Evolutionary conservation across 2,113 vertebrate genomes (phyloP), one percentile per base, ranked within the genome.

Genomic region (Heptranchias perlo): DNA sequence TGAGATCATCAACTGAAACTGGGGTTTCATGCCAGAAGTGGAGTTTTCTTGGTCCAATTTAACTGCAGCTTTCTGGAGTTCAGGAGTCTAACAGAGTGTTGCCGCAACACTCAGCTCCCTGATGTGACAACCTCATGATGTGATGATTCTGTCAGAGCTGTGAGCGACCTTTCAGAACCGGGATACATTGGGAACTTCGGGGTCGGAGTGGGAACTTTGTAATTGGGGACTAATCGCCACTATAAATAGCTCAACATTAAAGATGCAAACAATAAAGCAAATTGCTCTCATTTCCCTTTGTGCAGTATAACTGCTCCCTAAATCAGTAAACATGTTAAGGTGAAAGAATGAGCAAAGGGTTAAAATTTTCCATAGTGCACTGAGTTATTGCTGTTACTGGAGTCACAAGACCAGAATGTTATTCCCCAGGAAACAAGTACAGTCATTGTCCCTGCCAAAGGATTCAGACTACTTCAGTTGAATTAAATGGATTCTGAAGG

Each of bases 401-500:
- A 62, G 58, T 62, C 21, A 44, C 16, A 28, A 47, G 14, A 1
- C 92, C 61, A 94, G 18, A 49, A 2, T 49, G 13, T 47, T 49
- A 67, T 69, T 35, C 49, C 25, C 61, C 65, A 49, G 44, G 64
- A 95, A 67, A 67, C 23, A 95, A 65, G 1, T 28, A 69, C 39
- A 11, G 0, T n/a, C 64, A 69, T 52, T 49, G 64, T 69, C 93
- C 39, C 25, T 13, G 61, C 93, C 7, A 49, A 44, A 95, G 25
- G 39, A 67, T 21, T 28, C 39, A 69, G 49, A 28, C 93, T 69
- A 49, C 14, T 69, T 44, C 25, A 49, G 25, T 67, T 94, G 62
- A 94, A 47, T 67, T 94, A 31, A 95, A 14, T 44, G 44, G 64
- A 69, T 95, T 67, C 47, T 95, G 61, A 95, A 95, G 93, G 93